Evolutionary conservation across 1,140 invertebrate species (phyloP).

Genomic region (Diabrotica undecimpunctata): DNA sequence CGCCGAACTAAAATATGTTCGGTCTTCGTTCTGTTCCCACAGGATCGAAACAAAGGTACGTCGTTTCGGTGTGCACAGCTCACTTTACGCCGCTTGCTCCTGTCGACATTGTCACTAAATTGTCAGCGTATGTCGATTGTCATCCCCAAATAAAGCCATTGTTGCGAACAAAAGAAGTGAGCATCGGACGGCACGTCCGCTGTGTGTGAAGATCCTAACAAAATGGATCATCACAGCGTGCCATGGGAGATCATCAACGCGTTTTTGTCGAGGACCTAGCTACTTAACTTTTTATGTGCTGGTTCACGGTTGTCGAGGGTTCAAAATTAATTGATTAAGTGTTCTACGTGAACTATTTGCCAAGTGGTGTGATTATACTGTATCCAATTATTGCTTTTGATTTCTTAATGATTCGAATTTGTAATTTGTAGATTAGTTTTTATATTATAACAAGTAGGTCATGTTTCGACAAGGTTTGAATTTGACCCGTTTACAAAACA

Average conservation of each 20-base stretch:
- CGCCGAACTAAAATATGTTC: constrained; percentile 11
- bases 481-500: no score
- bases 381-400: no score
- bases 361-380: no score
- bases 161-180: constrained; percentile 41
- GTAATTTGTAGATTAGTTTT: no score
- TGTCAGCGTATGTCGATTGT: constrained; percentile 42
- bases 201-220: constrained; percentile 18
- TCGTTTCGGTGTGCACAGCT: constrained; percentile 19
- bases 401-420: no score
- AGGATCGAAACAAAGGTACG: constrained; percentile 37
- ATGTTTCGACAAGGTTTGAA: no score
- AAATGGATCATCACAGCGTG: constrained; percentile 12
- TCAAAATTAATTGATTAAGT: not conserved
- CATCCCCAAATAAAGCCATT: constrained; percentile 42
- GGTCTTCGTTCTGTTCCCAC: constrained; percentile 30
- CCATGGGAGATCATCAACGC: constrained; percentile 10
- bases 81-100: constrained; percentile 25
- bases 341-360: no score
- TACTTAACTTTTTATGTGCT: constrained; percentile 15
- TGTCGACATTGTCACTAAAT: constrained; percentile 34
- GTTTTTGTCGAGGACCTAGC: constrained; percentile 12
- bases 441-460: no score
- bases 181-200: constrained; percentile 34
- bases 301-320: not conserved